phyloP scores from a whole-genome alignment of 2,888 invertebrate genomes.

The Drosophila tripunctata region DNA sequence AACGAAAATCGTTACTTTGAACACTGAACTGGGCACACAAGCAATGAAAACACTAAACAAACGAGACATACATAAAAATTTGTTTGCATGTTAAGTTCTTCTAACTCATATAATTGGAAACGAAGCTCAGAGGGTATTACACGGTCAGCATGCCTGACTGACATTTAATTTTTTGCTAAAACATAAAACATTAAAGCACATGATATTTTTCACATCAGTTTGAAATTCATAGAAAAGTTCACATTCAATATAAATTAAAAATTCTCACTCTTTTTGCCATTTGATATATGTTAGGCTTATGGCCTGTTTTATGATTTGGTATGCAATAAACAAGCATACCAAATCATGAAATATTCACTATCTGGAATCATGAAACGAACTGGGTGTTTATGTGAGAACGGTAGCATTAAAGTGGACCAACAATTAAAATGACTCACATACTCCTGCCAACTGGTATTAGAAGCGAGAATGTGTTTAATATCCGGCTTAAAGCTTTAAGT shows the following conservation, averaged over 20 bases:
- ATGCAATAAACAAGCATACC: not conserved
- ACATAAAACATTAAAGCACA: no score
- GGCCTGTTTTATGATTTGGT: no score
- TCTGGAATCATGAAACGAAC: not conserved
- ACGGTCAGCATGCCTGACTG: no score
- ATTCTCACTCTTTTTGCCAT: not conserved
- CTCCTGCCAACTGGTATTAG: not conserved
- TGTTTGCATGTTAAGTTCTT: no score
- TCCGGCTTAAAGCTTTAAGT: conserved; percentile 28
- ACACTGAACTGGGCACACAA: no score
- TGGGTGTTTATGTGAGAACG: not conserved
- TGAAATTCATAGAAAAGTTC: not conserved
- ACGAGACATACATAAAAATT: no score
- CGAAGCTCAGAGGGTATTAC: no score
- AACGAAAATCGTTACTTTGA: no score
- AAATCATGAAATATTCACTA: not conserved
- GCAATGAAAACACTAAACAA: no score
- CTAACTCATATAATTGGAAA: no score
- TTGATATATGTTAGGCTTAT: not conserved
- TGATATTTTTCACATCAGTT: not conserved
- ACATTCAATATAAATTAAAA: not conserved
- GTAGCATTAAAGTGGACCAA: not conserved
- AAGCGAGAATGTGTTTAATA: conserved; percentile 26
- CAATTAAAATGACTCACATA: not conserved
- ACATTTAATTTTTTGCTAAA: no score